Percentiles rank a stretch among this genome's conserved stretches.
Conservation (phyloP, 1,140 invertebrate genomes). For the Drosophila ogumai region DNA sequence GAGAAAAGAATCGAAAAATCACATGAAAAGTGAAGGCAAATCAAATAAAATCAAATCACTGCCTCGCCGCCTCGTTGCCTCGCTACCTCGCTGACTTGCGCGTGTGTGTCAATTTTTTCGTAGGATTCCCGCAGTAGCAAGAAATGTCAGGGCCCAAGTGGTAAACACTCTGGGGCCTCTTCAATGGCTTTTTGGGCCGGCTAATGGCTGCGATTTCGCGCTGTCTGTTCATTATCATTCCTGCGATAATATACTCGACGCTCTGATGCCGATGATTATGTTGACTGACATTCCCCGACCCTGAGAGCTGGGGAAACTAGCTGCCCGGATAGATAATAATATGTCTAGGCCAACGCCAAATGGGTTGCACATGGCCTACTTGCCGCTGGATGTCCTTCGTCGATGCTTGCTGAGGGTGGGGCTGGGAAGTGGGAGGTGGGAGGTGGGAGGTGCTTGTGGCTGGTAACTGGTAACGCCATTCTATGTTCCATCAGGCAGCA, state of each 20-base stretch:
- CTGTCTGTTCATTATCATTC: constrained; percentile 41
- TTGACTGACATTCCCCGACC: constrained; percentile 28
- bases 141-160: constrained; percentile 47
- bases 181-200: constrained; percentile 42
- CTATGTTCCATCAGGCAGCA: constrained; percentile 50
- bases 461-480: constrained; percentile 34
- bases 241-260: constrained; percentile 28
- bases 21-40: constrained; percentile 70
- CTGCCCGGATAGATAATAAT: constrained; percentile 51
- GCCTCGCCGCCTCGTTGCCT: not conserved
- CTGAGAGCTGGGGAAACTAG: constrained; percentile 37
- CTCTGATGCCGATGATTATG: constrained; percentile 47
- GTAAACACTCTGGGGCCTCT: constrained; percentile 50
- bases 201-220: constrained; percentile 55
- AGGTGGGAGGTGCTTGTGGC: not conserved
- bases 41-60: constrained; percentile 73
- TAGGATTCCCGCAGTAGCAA: constrained; percentile 37
- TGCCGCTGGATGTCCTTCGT: constrained; percentile 41
- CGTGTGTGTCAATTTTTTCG: constrained; percentile 25
- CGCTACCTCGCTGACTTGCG: not conserved
- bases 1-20: constrained; percentile 42
- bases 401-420: constrained; percentile 3
- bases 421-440: not conserved
- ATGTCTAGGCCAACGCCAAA: constrained; percentile 47
- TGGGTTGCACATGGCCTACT: constrained; percentile 54